Evolutionary conservation across 2,113 vertebrate genomes (phyloP).

Genomic region (Daphoenositta chrysoptera): DNA sequence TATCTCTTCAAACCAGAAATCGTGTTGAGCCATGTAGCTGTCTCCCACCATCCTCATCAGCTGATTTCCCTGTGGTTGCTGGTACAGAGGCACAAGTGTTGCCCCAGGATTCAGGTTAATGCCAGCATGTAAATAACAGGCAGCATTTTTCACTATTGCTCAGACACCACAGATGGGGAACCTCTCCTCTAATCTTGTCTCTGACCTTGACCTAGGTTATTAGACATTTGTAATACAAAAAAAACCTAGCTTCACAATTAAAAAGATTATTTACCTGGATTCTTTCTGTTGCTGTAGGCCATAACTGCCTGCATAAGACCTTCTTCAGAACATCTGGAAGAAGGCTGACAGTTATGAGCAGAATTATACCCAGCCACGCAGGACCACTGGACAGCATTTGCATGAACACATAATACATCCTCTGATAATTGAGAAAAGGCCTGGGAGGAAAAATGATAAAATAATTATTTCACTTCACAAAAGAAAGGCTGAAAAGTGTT

Average conservation of each 20-base stretch:
- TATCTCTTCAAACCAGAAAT: neutral
- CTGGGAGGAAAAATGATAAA: conserved; percentile 61
- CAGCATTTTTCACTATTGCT: neutral
- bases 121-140: neutral
- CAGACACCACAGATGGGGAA: neutral
- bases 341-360: conserved; percentile 89
- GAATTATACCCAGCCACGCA: conserved; percentile 91
- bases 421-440: conserved; percentile 98
- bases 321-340: conserved; percentile 95
- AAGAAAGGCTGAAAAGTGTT: neutral
- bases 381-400: conserved; percentile 96
- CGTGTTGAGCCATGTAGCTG: neutral
- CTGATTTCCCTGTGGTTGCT: neutral
- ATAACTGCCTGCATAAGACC: conserved; percentile 87
- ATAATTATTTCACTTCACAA: neutral
- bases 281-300: conserved; percentile 91
- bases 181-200: neutral
- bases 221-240: neutral
- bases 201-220: neutral
- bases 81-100: neutral
- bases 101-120: neutral
- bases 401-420: conserved; percentile 99
- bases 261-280: conserved; percentile 81
- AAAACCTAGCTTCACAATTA: neutral
- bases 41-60: neutral